Evolutionary conservation across 2,113 vertebrate species (phyloP).

Genomic region (Cephalopterus ornatus): DNA sequence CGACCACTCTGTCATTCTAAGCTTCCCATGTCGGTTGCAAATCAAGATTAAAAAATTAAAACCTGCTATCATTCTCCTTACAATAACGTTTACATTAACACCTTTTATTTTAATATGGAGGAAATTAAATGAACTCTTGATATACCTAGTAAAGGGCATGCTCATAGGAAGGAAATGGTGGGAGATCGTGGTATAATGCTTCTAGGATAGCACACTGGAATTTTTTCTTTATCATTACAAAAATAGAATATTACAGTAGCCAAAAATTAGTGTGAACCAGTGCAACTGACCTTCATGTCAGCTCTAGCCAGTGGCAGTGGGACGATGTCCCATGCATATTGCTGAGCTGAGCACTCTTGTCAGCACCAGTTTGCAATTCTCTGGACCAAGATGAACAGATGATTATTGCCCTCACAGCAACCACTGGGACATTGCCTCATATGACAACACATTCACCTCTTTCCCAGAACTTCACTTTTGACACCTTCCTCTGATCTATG

Average conservation of each 20-base stretch:
- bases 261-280: not conserved
- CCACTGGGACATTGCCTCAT: not conserved
- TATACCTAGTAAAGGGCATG: not conserved
- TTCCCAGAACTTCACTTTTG: not conserved
- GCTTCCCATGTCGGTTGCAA: not conserved
- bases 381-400: not conserved
- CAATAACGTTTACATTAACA: not conserved
- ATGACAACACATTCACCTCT: not conserved
- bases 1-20: not conserved
- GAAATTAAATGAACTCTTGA: not conserved
- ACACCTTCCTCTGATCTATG: not conserved
- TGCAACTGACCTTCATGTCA: not conserved
- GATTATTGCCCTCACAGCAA: not conserved
- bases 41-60: not conserved
- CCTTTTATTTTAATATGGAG: not conserved
- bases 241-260: not conserved
- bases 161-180: not conserved
- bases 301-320: not conserved
- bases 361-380: not conserved
- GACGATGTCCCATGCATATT: not conserved
- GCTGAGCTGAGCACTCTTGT: not conserved
- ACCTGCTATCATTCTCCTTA: not conserved
- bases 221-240: not conserved
- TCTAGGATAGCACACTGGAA: not conserved
- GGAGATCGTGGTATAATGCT: not conserved